phyloP scores from a whole-genome alignment of 2,888 invertebrate species.

The Acronicta psi region DNA sequence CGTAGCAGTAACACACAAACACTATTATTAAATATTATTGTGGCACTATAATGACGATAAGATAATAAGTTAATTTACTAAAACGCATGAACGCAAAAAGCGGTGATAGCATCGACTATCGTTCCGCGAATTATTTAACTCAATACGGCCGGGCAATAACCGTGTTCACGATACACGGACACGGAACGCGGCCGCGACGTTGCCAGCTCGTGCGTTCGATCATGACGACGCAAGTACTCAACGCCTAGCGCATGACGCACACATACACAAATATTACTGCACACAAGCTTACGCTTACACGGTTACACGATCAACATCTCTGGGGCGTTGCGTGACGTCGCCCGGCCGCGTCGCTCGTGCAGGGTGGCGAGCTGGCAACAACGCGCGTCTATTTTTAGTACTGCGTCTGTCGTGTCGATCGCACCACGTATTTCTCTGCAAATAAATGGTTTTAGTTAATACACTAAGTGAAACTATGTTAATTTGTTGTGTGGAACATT shows the following conservation, averaged over 20 bases:
- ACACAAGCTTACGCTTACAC: background rate
- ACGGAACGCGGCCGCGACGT: constrained; percentile 24
- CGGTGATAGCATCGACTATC: no score
- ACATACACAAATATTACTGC: background rate
- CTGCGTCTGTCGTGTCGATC: constrained; percentile 49
- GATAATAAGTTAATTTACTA: no score
- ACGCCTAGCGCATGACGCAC: constrained; percentile 21
- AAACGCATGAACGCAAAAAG: no score
- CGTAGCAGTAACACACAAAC: no score
- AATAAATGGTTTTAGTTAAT: background rate
- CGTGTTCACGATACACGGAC: constrained; percentile 5
- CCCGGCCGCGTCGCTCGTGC: constrained; percentile 50
- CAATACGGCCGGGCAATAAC: constrained; percentile 2
- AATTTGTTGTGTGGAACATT: background rate
- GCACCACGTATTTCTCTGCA: constrained; percentile 40
- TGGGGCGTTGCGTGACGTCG: constrained; percentile 10
- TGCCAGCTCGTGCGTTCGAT: constrained; percentile 39
- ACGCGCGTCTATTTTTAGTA: constrained; percentile 48
- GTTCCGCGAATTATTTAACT: background rate
- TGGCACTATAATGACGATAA: no score
- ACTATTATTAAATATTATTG: no score
- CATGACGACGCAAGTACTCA: constrained; percentile 42
- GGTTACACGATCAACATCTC: background rate
- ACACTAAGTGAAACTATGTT: constrained; percentile 5
- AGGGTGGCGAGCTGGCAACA: constrained; percentile 46